Evolutionary conservation across 1,140 invertebrate species (phyloP).

Genomic region (Sogatella furcifera): DNA sequence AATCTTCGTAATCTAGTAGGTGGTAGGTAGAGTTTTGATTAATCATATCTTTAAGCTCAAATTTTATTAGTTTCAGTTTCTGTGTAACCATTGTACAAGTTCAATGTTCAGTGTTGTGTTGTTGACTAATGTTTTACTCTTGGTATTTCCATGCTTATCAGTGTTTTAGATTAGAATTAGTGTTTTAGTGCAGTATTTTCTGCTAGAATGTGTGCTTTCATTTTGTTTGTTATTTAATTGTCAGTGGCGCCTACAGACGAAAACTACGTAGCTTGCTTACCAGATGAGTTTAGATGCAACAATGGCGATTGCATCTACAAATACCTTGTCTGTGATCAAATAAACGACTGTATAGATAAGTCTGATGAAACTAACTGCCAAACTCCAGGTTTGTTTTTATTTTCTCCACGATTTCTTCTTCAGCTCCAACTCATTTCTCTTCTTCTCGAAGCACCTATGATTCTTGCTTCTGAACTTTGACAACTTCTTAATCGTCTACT

Average conservation of each 20-base stretch:
- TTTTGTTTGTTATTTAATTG: conserved; percentile 10
- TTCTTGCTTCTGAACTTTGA: not conserved
- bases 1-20: too few relatives aligned
- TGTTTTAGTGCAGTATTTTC: conserved; percentile 15
- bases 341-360: conserved; percentile 54
- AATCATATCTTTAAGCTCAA: too few relatives aligned
- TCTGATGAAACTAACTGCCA: conserved; percentile 51
- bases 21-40: too few relatives aligned
- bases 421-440: not conserved
- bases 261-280: conserved; percentile 28
- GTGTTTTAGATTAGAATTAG: conserved; percentile 19
- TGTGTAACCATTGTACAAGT: too few relatives aligned
- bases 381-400: conserved; percentile 7
- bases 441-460: not conserved
- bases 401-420: not conserved
- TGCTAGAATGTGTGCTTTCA: conserved; percentile 28
- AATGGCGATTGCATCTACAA: conserved; percentile 43
- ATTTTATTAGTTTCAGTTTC: too few relatives aligned
- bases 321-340: conserved; percentile 51
- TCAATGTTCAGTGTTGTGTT: conserved; percentile 4
- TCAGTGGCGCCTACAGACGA: conserved; percentile 1
- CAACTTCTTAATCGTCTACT: not conserved
- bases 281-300: conserved; percentile 40
- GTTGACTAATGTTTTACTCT: conserved; percentile 1
- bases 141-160: not conserved